phyloP scores from a whole-genome alignment of 2,797 vertebrate species.

The Rhadinocentrus ornatus region DNA sequence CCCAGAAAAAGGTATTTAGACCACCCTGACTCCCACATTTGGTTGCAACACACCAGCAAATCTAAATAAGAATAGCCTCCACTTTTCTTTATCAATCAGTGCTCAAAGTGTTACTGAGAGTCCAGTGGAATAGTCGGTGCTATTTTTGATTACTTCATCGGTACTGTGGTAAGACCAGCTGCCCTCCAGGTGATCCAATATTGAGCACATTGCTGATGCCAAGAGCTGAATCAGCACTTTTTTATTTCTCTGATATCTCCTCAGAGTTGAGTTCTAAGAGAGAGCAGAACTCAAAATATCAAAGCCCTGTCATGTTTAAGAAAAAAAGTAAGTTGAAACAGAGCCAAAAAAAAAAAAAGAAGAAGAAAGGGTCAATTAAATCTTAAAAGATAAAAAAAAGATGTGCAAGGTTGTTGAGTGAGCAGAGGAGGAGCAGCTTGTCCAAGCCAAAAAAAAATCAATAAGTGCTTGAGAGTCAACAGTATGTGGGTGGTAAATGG shows the following conservation, averaged over 20 bases:
- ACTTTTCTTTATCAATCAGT: constrained; percentile 33
- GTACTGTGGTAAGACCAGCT: constrained; percentile 5
- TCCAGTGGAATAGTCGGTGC: constrained; percentile 14
- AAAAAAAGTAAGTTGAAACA: constrained; percentile 34
- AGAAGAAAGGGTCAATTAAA: constrained; percentile 27
- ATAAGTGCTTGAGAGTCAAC: constrained; percentile 60
- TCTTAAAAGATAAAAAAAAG: constrained; percentile 30
- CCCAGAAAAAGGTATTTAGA: not conserved
- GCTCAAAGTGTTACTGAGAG: constrained; percentile 17
- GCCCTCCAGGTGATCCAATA: constrained; percentile 50
- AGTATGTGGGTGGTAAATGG: constrained; percentile 56
- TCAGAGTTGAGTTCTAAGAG: constrained; percentile 12
- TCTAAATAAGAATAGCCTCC: constrained; percentile 1
- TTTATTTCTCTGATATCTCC: constrained; percentile 36
- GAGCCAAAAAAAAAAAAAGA: not conserved
- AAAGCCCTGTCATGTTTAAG: constrained; percentile 32
- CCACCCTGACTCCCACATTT: not conserved
- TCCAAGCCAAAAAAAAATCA: constrained; percentile 52
- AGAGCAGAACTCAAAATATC: constrained; percentile 27
- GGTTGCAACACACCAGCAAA: not conserved
- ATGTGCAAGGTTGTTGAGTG: constrained; percentile 38
- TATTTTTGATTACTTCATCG: constrained; percentile 37
- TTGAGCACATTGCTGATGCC: constrained; percentile 15
- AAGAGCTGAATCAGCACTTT: constrained; percentile 54
- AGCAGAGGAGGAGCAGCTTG: constrained; percentile 43